Evolutionary conservation across 2,888 invertebrate genomes (phyloP).

Genomic region (Linnaemya vulpina): DNA sequence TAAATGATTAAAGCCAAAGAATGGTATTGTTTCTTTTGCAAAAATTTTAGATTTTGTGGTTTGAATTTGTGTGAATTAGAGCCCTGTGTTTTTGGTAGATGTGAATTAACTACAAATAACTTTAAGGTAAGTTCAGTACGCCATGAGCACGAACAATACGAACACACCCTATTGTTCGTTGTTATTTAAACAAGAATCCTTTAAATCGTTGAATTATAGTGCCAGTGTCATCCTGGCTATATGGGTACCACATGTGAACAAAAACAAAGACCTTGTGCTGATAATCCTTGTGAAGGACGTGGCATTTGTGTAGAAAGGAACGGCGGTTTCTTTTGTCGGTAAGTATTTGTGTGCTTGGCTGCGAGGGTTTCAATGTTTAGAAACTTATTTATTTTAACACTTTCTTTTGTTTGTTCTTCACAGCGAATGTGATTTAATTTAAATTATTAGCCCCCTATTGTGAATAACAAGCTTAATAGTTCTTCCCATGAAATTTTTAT

Average conservation of each 20-base stretch:
- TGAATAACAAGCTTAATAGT: no score
- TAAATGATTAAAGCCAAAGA: neutral
- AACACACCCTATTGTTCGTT: neutral
- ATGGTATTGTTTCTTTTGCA: neutral
- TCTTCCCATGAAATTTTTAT: no score
- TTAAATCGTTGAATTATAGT: slow-evolving; percentile 80
- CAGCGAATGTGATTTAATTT: slow-evolving; percentile 22
- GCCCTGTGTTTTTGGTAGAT: slow-evolving; percentile 84
- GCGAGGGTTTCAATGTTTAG: neutral
- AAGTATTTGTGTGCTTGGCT: slow-evolving; percentile 46
- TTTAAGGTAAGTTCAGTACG: slow-evolving; percentile 77
- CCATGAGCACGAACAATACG: neutral
- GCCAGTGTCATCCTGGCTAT: slow-evolving; percentile 88
- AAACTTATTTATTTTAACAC: neutral
- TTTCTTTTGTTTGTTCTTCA: neutral
- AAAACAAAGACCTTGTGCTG: slow-evolving; percentile 88
- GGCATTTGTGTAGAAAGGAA: slow-evolving; percentile 89
- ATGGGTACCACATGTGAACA: slow-evolving; percentile 88
- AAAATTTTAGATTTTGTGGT: slow-evolving; percentile 87
- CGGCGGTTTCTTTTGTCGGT: slow-evolving; percentile 87
- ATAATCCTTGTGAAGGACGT: slow-evolving; percentile 89
- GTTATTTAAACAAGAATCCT: neutral
- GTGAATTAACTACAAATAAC: slow-evolving; percentile 82
- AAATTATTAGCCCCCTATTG: no score
- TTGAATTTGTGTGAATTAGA: slow-evolving; percentile 89